phyloP scores from a whole-genome alignment of 2,113 vertebrate genomes.

The Euleptes europaea region DNA sequence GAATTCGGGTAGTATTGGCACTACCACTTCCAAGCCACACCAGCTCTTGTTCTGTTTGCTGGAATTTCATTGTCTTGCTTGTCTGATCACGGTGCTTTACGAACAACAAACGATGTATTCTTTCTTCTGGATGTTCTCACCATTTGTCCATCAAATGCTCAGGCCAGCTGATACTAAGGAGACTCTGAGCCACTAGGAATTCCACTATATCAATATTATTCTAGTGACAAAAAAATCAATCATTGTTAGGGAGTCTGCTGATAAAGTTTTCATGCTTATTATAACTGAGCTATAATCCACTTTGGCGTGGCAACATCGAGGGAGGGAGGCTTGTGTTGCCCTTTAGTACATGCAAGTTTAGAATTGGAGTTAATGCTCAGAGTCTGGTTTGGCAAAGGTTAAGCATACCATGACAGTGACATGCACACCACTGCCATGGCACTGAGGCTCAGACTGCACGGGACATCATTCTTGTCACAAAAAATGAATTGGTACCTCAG shows the following conservation, averaged over 20 bases:
- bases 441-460: constrained; percentile 56
- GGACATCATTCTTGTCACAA: constrained; percentile 62
- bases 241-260: constrained; percentile 34
- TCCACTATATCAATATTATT: constrained; percentile 61
- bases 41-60: constrained; percentile 51
- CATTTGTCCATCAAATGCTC: constrained; percentile 51
- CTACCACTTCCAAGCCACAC: constrained; percentile 67
- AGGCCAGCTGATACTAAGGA: constrained; percentile 42
- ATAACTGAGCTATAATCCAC: constrained; percentile 55
- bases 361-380: constrained; percentile 66
- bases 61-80: constrained; percentile 63
- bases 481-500: constrained; percentile 37
- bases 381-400: constrained; percentile 72
- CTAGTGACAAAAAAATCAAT: constrained; percentile 61
- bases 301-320: not conserved
- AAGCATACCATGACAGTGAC: constrained; percentile 76
- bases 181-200: constrained; percentile 51
- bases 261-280: constrained; percentile 62
- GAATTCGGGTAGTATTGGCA: constrained; percentile 72
- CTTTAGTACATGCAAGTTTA: constrained; percentile 69
- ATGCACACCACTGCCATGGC: constrained; percentile 66
- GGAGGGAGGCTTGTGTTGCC: constrained; percentile 63
- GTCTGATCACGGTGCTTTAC: constrained; percentile 43
- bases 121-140: constrained; percentile 42
- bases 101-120: constrained; percentile 5